Evolutionary conservation across 2,797 vertebrate species (phyloP).

Genomic region (Ataeniobius toweri): DNA sequence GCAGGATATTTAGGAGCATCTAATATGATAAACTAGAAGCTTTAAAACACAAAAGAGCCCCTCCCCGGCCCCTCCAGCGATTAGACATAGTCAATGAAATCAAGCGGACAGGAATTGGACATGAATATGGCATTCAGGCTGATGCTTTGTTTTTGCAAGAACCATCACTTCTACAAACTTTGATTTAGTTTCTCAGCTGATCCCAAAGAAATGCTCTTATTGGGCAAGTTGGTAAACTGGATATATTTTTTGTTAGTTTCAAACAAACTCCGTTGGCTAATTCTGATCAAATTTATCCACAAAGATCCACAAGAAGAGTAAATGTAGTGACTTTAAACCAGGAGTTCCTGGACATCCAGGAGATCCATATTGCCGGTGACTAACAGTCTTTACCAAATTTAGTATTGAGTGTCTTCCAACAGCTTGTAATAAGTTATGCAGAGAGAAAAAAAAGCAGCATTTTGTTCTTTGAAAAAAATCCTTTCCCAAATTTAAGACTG

Average conservation of each 20-base stretch:
- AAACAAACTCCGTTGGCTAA: slow-evolving; percentile 17
- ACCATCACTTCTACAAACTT: slow-evolving; percentile 15
- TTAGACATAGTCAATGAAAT: background rate
- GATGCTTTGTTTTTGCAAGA: slow-evolving; percentile 27
- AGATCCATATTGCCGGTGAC: slow-evolving; percentile 24
- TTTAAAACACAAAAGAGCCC: background rate
- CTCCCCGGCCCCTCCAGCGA: background rate
- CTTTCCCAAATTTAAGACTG: slow-evolving; percentile 85
- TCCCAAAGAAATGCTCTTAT: slow-evolving; percentile 5
- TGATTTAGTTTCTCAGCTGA: slow-evolving; percentile 4
- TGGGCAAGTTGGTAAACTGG: slow-evolving; percentile 20
- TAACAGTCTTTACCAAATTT: slow-evolving; percentile 29
- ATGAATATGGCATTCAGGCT: background rate
- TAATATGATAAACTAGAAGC: background rate
- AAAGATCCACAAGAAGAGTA: slow-evolving; percentile 29
- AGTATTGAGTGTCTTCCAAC: slow-evolving; percentile 80
- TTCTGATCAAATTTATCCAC: slow-evolving; percentile 26
- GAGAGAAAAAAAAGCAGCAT: slow-evolving; percentile 80
- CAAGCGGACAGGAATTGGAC: slow-evolving; percentile 24
- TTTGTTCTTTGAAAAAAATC: slow-evolving; percentile 73
- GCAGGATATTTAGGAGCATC: background rate
- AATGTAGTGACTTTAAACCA: slow-evolving; percentile 13
- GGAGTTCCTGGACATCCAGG: slow-evolving; percentile 23
- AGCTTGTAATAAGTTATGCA: slow-evolving; percentile 84
- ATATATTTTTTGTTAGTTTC: slow-evolving; percentile 11